Percentiles rank a stretch among this genome's conserved stretches.
Conservation (phyloP, 37 sponge, comb jelly and placozoan genomes). For the Oscarella lobularis region DNA sequence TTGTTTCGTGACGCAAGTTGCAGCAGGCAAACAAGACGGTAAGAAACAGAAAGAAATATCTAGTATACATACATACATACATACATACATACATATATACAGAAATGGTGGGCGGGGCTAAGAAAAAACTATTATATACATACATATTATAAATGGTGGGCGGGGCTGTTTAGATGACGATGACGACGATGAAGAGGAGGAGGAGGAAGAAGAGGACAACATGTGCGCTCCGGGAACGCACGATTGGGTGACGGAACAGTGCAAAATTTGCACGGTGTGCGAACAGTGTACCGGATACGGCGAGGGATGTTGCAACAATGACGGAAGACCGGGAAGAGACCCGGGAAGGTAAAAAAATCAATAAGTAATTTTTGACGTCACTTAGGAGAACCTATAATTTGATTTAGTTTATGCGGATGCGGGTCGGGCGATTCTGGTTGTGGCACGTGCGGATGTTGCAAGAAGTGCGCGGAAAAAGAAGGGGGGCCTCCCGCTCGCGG, state of each 20-base stretch:
- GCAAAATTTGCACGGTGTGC: conserved; percentile 76
- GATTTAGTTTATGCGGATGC: conserved; percentile 82
- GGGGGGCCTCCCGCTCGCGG: conserved; percentile 19
- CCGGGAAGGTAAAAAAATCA: conserved; percentile 50
- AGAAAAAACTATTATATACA: too few species aligned
- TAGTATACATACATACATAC: too few species aligned
- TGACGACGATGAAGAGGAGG: conserved; percentile 5
- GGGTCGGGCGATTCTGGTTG: conserved; percentile 89
- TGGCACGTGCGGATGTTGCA: conserved; percentile 74
- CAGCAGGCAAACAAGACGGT: conserved; percentile 1
- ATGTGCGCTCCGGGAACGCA: conserved; percentile 65
- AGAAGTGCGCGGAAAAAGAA: conserved; percentile 64
- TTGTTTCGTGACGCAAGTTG: background rate
- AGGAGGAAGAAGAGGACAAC: conserved; percentile 11
- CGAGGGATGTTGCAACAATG: conserved; percentile 72
- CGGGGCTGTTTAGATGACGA: conserved; percentile 2
- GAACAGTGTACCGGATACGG: conserved; percentile 92
- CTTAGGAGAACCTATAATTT: background rate
- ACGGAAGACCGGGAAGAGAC: conserved; percentile 43
- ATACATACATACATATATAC: too few species aligned
- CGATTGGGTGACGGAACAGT: conserved; percentile 48
- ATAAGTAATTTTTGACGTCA: background rate
- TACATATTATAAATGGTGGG: background rate
- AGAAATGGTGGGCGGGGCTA: too few species aligned
- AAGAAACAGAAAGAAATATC: too few species aligned